phyloP scores from a whole-genome alignment of 2,113 vertebrate species.

The Pungitius pungitius region DNA sequence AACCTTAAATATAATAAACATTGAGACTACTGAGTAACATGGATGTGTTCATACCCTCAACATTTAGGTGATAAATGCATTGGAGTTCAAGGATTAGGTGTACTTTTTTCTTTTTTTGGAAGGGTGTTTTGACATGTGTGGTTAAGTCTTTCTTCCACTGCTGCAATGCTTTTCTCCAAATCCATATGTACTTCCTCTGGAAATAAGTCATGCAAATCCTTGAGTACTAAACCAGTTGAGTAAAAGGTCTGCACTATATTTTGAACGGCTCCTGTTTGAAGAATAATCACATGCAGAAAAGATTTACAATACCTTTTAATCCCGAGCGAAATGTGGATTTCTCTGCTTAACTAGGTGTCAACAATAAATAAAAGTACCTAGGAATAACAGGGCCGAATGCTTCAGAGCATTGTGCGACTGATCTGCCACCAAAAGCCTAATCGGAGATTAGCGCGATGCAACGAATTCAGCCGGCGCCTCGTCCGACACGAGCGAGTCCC shows the following conservation, averaged over 20 bases:
- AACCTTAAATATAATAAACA: neutral
- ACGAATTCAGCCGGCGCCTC: slow-evolving; percentile 40
- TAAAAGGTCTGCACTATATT: slow-evolving; percentile 33
- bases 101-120: neutral
- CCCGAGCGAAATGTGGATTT: slow-evolving; percentile 16
- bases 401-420: slow-evolving; percentile 17
- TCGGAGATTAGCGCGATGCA: slow-evolving; percentile 49
- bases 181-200: slow-evolving; percentile 44
- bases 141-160: slow-evolving; percentile 7
- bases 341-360: slow-evolving; percentile 18
- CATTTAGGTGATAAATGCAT: slow-evolving; percentile 22
- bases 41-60: neutral
- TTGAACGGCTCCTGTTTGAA: slow-evolving; percentile 36
- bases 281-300: slow-evolving; percentile 26
- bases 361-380: slow-evolving; percentile 9
- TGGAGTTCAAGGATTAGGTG: slow-evolving; percentile 6
- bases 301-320: slow-evolving; percentile 2
- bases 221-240: slow-evolving; percentile 37
- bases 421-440: slow-evolving; percentile 49
- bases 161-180: slow-evolving; percentile 12
- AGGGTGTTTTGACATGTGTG: slow-evolving; percentile 15
- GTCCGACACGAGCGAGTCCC: slow-evolving; percentile 20
- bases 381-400: slow-evolving; percentile 38
- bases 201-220: slow-evolving; percentile 68
- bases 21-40: neutral